Conservation (phyloP, 2,797 vertebrate species). For the Hirundo rustica region DNA sequence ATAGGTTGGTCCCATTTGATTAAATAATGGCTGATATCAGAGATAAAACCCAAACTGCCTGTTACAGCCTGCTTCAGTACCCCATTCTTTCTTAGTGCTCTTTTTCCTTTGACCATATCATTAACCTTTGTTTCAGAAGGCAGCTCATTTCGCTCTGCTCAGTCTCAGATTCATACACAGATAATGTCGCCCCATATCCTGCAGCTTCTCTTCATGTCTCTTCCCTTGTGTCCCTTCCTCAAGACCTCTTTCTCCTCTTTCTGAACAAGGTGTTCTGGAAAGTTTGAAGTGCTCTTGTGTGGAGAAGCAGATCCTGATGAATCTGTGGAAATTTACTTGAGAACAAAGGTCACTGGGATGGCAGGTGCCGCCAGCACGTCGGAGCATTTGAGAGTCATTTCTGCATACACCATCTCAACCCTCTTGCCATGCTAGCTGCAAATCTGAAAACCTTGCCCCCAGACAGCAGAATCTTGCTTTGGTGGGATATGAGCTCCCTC, state of each 20-base stretch:
- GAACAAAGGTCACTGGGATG: not conserved
- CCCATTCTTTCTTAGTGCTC: not conserved
- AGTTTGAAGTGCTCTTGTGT: not conserved
- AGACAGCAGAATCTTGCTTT: not conserved
- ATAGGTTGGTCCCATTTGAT: not conserved
- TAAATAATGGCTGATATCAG: not conserved
- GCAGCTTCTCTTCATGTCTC: not conserved
- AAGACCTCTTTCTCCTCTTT: not conserved
- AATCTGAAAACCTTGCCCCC: not conserved
- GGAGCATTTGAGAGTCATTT: not conserved
- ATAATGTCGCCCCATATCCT: not conserved
- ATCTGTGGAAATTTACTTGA: not conserved
- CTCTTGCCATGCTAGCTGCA: not conserved
- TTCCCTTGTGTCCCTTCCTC: not conserved
- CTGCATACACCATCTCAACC: not conserved
- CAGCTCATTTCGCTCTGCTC: not conserved
- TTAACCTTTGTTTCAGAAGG: not conserved
- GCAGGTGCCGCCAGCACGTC: not conserved
- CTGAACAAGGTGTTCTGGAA: not conserved
- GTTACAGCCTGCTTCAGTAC: not conserved
- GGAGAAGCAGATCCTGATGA: not conserved
- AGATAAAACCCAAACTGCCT: not conserved
- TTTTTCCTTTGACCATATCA: not conserved
- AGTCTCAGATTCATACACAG: not conserved
- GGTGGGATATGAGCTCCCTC: not conserved